Conservation (phyloP, 2,113 vertebrate species). For the Eurystomus gularis region DNA sequence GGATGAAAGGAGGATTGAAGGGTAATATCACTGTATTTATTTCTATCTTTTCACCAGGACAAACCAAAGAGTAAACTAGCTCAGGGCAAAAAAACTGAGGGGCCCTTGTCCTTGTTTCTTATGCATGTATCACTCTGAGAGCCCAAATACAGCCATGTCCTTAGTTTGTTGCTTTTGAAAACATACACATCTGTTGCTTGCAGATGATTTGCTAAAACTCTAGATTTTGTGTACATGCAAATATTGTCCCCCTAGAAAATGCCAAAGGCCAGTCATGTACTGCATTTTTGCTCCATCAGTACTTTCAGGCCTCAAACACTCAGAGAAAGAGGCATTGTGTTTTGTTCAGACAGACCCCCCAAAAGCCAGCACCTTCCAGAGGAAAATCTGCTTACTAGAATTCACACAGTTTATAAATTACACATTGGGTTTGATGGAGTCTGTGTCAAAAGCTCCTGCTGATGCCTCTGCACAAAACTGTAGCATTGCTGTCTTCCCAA, state of each 20-base stretch:
- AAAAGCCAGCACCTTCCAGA: background rate
- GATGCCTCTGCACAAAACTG: background rate
- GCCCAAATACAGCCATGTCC: background rate
- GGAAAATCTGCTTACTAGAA: background rate
- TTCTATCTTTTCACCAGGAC: background rate
- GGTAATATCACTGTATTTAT: background rate
- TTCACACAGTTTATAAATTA: background rate
- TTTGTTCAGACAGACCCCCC: background rate
- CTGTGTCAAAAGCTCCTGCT: background rate
- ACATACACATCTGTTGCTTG: accelerated
- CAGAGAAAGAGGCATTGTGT: background rate
- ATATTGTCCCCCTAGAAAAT: background rate
- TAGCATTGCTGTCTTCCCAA: background rate
- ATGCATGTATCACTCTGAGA: background rate
- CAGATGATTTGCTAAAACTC: background rate
- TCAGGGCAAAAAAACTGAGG: accelerated
- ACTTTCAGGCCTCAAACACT: background rate
- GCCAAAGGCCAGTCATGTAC: background rate
- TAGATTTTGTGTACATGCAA: background rate
- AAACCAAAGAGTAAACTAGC: background rate
- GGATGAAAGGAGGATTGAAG: background rate
- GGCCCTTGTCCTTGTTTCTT: background rate
- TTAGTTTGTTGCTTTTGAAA: background rate
- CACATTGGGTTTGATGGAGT: background rate
- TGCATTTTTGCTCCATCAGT: background rate